Evolutionary conservation across 2,888 invertebrate genomes (phyloP).

Genomic region (Callyntrura guangdongensis): DNA sequence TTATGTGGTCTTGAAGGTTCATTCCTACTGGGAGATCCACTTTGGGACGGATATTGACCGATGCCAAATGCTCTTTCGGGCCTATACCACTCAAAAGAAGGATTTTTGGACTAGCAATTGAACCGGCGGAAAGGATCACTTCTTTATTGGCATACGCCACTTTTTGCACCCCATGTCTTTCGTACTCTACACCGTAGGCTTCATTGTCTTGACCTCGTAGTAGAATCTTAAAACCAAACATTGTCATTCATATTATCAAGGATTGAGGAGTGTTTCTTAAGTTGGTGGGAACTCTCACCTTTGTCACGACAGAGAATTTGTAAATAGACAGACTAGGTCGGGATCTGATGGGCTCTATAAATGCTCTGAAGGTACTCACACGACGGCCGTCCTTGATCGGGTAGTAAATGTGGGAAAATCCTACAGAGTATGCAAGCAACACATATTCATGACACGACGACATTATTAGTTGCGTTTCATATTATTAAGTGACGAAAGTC

Average conservation of each 20-base stretch:
- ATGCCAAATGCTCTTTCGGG: slow-evolving; percentile 34
- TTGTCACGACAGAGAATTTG: slow-evolving; percentile 81
- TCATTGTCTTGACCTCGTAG: slow-evolving; percentile 71
- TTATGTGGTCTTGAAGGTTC: slow-evolving; percentile 79
- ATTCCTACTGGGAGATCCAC: slow-evolving; percentile 81
- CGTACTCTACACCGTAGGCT: slow-evolving; percentile 78
- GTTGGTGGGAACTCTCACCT: no score
- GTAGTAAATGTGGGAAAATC: slow-evolving; percentile 79
- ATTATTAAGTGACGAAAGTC: no score
- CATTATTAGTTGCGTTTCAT: no score
- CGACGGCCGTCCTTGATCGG: slow-evolving; percentile 81
- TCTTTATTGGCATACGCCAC: slow-evolving; percentile 75
- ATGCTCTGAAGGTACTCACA: slow-evolving; percentile 78
- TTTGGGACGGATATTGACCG: slow-evolving; percentile 51
- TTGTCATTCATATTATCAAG: no score
- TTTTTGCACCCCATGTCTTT: slow-evolving; percentile 68
- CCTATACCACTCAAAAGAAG: slow-evolving; percentile 82
- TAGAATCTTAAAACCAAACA: no score
- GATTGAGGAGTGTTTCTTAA: no score
- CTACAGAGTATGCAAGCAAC: no score
- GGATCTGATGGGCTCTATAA: slow-evolving; percentile 78
- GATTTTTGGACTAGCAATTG: slow-evolving; percentile 78
- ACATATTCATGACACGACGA: no score
- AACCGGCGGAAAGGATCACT: slow-evolving; percentile 78
- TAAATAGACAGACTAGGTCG: slow-evolving; percentile 77